phyloP scores from a whole-genome alignment of 1,140 invertebrate genomes.

The Schmidtea mediterranea region DNA sequence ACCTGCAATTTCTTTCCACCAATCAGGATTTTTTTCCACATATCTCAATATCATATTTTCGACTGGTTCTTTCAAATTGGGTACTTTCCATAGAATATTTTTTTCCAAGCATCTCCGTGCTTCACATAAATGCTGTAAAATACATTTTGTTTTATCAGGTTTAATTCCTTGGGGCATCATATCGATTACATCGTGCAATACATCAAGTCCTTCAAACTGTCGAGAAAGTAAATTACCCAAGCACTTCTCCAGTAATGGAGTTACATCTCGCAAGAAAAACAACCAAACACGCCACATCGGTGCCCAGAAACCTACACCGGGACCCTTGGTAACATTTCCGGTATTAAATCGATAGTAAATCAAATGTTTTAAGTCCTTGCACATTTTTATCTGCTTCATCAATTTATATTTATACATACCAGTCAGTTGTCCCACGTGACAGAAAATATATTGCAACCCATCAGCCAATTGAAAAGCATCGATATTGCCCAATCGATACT shows the following conservation, averaged over 20 bases:
- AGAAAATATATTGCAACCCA: conserved; percentile 96
- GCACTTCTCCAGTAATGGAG: conserved; percentile 82
- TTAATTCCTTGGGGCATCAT: conserved; percentile 99
- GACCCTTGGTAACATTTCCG: conserved; percentile 64
- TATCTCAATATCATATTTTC: conserved; percentile 99
- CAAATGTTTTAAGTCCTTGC: conserved; percentile 94
- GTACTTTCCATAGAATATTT: conserved; percentile 99
- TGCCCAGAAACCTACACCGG: conserved; percentile 94
- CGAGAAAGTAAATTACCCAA: conserved; percentile 81
- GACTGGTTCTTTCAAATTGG: conserved; percentile 85
- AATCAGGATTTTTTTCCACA: conserved; percentile 99
- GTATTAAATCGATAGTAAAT: conserved; percentile 99
- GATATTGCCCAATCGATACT: conserved; percentile 92
- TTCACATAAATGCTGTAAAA: conserved; percentile 89
- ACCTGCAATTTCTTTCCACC: conserved; percentile 98
- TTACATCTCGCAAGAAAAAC: conserved; percentile 96
- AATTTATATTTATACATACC: conserved; percentile 98
- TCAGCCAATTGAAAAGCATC: conserved; percentile 84
- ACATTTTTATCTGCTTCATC: conserved; percentile 98
- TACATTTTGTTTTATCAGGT: conserved; percentile 90
- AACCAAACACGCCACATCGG: conserved; percentile 97
- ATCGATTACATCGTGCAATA: conserved; percentile 98
- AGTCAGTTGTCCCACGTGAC: conserved; percentile 99
- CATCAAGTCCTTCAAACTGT: conserved; percentile 93
- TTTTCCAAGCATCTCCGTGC: no score